phyloP scores from a whole-genome alignment of 2,797 vertebrate genomes.

The Neomorphus geoffroyi region DNA sequence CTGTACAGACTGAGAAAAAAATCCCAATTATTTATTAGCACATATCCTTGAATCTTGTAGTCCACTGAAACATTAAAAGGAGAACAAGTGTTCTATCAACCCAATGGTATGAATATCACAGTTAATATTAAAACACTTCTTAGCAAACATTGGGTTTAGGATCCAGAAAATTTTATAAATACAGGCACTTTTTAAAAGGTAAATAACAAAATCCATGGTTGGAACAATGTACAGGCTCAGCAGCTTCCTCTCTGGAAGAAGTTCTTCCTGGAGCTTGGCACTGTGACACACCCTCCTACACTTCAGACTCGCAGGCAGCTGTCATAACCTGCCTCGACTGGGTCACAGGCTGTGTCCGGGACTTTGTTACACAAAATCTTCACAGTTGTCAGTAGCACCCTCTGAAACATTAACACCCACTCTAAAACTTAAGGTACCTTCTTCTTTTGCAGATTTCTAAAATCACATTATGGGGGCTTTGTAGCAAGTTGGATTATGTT shows the following conservation, averaged over 20 bases:
- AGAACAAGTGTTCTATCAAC: background rate
- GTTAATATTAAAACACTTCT: background rate
- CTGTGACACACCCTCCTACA: background rate
- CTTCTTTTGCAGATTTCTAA: background rate
- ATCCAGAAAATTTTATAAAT: background rate
- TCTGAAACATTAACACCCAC: background rate
- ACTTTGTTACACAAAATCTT: background rate
- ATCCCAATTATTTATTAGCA: background rate
- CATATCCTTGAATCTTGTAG: background rate
- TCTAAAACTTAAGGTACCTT: fast-evolving
- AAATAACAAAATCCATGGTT: background rate
- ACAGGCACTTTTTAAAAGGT: background rate
- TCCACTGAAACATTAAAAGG: background rate
- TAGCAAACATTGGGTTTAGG: background rate
- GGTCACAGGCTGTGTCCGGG: background rate
- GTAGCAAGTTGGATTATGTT: background rate
- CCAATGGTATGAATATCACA: background rate
- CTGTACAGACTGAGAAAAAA: background rate
- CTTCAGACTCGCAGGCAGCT: too few species aligned
- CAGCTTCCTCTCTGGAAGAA: background rate
- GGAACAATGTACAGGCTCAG: fast-evolving
- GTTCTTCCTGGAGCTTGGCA: fast-evolving
- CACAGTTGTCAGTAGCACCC: fast-evolving
- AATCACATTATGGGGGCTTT: background rate
- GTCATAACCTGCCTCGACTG: background rate